Evolutionary conservation across 1,140 invertebrate species (phyloP).

Genomic region (Papilio machaon): DNA sequence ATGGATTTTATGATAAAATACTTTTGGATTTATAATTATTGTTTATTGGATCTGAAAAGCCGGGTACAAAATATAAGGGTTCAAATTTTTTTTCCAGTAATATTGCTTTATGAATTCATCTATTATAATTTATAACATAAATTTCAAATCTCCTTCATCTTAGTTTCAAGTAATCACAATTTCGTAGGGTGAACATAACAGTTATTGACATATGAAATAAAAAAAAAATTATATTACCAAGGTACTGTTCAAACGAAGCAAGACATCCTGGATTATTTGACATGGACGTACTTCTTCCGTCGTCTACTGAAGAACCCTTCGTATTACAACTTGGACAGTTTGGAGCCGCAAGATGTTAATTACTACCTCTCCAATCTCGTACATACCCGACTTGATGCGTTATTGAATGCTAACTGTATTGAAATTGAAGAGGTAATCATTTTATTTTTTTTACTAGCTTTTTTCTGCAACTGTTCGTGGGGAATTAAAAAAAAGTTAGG

Average conservation of each 20-base stretch:
- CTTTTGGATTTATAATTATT: background rate
- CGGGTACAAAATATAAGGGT: no score
- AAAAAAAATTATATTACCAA: conserved; percentile 43
- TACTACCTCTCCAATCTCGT: conserved; percentile 89
- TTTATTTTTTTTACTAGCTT: conserved; percentile 19
- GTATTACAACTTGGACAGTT: conserved; percentile 93
- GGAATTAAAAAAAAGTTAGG: no score
- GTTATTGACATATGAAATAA: background rate
- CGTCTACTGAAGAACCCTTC: conserved; percentile 96
- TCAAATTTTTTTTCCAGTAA: no score
- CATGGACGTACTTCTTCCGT: conserved; percentile 99
- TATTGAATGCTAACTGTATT: conserved; percentile 91
- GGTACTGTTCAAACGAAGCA: conserved; percentile 95
- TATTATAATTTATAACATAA: no score
- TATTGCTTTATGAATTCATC: no score
- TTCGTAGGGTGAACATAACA: no score
- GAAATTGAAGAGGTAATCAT: conserved; percentile 82
- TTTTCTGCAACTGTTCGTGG: background rate
- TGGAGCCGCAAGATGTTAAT: conserved; percentile 89
- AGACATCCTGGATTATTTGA: conserved; percentile 97
- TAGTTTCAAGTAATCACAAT: no score
- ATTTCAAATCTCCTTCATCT: no score
- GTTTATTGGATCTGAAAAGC: background rate
- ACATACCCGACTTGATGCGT: conserved; percentile 87
- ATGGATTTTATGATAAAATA: conserved; percentile 30